These are phyloP conservation scores for Cryptomyrus ogoouensis DNA, from an alignment of 2,113 vertebrate genomes.

Conservation along the genomic window DNA sequence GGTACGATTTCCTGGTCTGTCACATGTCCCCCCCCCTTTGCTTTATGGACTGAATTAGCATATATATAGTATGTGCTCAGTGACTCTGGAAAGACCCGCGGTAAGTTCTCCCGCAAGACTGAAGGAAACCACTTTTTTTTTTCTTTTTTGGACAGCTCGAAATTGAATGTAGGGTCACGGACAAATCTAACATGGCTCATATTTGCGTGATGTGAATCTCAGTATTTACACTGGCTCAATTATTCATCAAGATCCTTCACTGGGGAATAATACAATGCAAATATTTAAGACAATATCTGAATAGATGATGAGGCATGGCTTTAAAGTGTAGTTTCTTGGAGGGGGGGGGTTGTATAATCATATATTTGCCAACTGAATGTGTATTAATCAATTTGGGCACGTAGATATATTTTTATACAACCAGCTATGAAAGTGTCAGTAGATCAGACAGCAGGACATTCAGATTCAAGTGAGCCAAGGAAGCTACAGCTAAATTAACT, in stretches of 20 bases:
- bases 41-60: constrained; percentile 19
- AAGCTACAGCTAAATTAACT: not conserved
- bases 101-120: constrained; percentile 40
- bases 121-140: constrained; percentile 33
- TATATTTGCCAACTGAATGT: not conserved
- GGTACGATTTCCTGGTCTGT: not conserved
- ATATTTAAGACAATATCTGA: constrained; percentile 21
- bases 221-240: not conserved
- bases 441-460: constrained; percentile 39
- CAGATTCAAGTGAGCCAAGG: constrained; percentile 47
- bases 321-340: constrained; percentile 30
- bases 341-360: not conserved
- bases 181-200: constrained; percentile 16
- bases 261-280: constrained; percentile 10
- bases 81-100: constrained; percentile 13
- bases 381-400: not conserved
- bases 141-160: constrained; percentile 36
- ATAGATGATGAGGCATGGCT: constrained; percentile 29
- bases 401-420: not conserved
- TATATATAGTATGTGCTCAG: constrained; percentile 2
- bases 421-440: not conserved
- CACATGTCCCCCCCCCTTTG: not conserved
- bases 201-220: not conserved
- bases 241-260: not conserved
- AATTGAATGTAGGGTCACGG: constrained; percentile 25